A percentile compares a stretch with the other conserved stretches of the same genome.
These are phyloP conservation scores for Pipistrellus nathusii DNA, from an alignment of 2,797 vertebrate species.

Conservation along the genomic window DNA sequence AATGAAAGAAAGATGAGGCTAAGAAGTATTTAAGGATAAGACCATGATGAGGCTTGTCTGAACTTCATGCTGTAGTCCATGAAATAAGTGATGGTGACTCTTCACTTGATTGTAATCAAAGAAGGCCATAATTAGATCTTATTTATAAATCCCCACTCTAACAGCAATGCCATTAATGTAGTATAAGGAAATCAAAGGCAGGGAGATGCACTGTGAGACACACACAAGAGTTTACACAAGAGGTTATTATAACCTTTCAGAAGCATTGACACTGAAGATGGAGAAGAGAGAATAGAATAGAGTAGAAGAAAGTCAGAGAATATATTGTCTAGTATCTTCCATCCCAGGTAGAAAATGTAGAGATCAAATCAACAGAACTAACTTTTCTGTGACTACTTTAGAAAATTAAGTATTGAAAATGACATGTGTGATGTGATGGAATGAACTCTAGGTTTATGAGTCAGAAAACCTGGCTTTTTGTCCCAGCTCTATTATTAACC, in stretches of 20 bases:
- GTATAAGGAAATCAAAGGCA: neutral
- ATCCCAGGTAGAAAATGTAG: constrained; percentile 5
- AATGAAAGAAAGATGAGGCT: neutral
- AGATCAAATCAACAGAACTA: constrained; percentile 13
- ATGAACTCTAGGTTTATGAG: neutral
- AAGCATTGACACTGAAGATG: neutral
- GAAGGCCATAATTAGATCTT: neutral
- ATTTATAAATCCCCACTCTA: neutral
- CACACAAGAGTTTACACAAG: constrained; percentile 1
- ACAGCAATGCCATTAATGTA: neutral
- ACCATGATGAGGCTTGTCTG: neutral
- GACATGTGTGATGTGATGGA: neutral
- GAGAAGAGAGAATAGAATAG: neutral
- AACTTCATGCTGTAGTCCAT: neutral
- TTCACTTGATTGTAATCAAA: constrained; percentile 40
- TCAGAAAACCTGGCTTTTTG: neutral
- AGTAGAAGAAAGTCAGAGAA: neutral
- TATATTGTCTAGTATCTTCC: neutral
- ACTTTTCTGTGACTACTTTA: neutral
- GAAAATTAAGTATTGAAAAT: neutral
- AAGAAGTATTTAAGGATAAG: constrained; percentile 10
- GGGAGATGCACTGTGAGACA: neutral
- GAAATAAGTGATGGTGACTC: neutral
- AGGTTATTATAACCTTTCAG: neutral
- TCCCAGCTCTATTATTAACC: neutral